These are phyloP conservation scores for Drosophila testacea DNA, from an alignment of 2,888 invertebrate genomes.

Conservation along the genomic window DNA sequence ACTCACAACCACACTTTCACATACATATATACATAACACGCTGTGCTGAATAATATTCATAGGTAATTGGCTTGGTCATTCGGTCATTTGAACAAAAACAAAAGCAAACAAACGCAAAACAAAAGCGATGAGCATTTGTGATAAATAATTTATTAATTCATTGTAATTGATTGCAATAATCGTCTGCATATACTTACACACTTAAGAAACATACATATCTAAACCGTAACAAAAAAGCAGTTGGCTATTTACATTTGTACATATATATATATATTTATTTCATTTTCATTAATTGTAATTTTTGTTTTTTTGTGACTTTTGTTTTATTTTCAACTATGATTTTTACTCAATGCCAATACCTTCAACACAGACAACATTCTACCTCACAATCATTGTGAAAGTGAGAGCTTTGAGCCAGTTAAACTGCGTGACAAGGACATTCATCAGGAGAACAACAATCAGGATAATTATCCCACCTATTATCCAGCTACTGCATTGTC, in stretches of 20 bases:
- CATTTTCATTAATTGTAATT: slow-evolving; percentile 22
- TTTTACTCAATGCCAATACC: slow-evolving; percentile 15
- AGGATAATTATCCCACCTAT: slow-evolving; percentile 65
- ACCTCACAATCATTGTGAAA: slow-evolving; percentile 47
- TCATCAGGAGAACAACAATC: slow-evolving; percentile 47
- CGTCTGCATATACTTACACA: slow-evolving; percentile 20
- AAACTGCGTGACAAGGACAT: slow-evolving; percentile 60
- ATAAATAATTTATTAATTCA: slow-evolving; percentile 70
- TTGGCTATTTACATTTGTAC: slow-evolving; percentile 33
- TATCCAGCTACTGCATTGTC: slow-evolving; percentile 51
- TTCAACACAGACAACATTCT: slow-evolving; percentile 61
- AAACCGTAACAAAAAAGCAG: slow-evolving; percentile 2
- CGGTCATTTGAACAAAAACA: slow-evolving; percentile 30
- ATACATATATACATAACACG: slow-evolving; percentile 1
- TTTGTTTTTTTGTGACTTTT: slow-evolving; percentile 29
- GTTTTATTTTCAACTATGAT: slow-evolving; percentile 53
- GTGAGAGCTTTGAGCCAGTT: slow-evolving; percentile 50
- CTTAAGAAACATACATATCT: slow-evolving; percentile 8
- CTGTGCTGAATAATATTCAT: slow-evolving; percentile 20
- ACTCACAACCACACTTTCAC: slow-evolving; percentile 32
- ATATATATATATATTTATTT: slow-evolving; percentile 32
- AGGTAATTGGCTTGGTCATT: slow-evolving; percentile 70
- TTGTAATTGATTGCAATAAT: slow-evolving; percentile 48
- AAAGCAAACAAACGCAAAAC: slow-evolving; percentile 16
- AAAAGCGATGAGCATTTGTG: slow-evolving; percentile 33